Evolutionary conservation across 2,797 vertebrate genomes (phyloP), one percentile per base, ranked within the genome.

Genomic region (Chaenodraco wilsoni): DNA sequence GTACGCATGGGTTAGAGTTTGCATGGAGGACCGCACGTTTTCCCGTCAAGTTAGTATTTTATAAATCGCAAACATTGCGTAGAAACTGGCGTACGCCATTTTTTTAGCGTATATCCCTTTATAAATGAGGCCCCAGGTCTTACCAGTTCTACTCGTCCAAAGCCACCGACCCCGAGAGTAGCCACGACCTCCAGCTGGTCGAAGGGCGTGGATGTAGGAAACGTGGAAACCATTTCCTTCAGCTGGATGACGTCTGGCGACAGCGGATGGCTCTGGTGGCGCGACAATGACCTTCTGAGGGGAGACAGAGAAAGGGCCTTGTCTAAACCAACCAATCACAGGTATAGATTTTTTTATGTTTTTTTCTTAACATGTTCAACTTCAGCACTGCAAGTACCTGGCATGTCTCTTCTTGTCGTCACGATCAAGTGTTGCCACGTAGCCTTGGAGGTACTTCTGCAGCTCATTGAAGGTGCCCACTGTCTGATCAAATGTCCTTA

Each of bases 101-200:
- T n/a, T n/a, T n/a, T n/a, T n/a, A n/a, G n/a, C n/a, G n/a, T n/a
- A n/a, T n/a, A n/a, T n/a, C n/a, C n/a, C n/a, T n/a, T n/a, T n/a
- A n/a, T n/a, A n/a, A n/a, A n/a, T n/a, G n/a, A n/a, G n/a, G n/a
- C n/a, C n/a, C n/a, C n/a, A n/a, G 3, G 2, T 70, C 96, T 96
- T 93, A 99, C 97, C 94, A 99, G 94, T 81, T 98, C 96, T 55
- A 99, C 97, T 86, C 97, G 95, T 79, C 97, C 97, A 69, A 99
- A 98, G 50, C 97, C 97, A 64, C 97, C 97, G 17, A 98, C 96
- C 56, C 97, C 97, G 70, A 99, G 94, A 19, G 97, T 98, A 11
- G 97, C 84, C 2, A 99, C 88, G 84, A 97, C 90, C 79, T 99
- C 95, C 86, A 99, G 94, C 85, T 95, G 95, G 86, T 96, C 94